A percentile compares a stretch with the other conserved stretches of the same genome.
phyloP scores from a whole-genome alignment of 2,888 invertebrate species.

The Ennomos erosarius region DNA sequence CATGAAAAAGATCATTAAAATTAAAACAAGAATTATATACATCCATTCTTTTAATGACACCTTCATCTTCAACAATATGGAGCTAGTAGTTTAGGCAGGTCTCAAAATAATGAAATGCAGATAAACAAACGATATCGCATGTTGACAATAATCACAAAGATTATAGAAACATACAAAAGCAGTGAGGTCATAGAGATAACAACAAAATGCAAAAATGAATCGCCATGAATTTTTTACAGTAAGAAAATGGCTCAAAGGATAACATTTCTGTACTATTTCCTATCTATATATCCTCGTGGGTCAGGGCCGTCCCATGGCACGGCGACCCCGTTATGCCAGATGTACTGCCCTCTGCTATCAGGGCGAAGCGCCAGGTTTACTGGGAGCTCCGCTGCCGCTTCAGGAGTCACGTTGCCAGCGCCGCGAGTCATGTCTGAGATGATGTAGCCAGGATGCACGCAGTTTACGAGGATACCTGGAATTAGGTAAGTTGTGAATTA shows the following conservation, averaged over 20 bases:
- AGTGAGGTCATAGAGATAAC: background rate
- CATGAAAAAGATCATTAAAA: conserved; percentile 72
- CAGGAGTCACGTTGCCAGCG: conserved; percentile 59
- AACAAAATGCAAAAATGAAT: conserved; percentile 15
- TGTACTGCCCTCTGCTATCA: conserved; percentile 54
- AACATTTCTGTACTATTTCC: conserved; percentile 41
- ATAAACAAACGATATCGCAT: too few species aligned
- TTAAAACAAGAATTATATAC: conserved; percentile 61
- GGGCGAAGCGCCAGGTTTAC: conserved; percentile 53
- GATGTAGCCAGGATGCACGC: conserved; percentile 78
- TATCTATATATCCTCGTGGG: conserved; percentile 70
- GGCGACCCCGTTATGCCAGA: conserved; percentile 65
- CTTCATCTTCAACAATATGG: conserved; percentile 38
- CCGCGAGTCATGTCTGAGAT: conserved; percentile 76
- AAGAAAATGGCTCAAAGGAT: too few species aligned
- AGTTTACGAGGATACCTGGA: conserved; percentile 68
- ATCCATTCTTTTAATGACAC: conserved; percentile 71
- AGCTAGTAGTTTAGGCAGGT: conserved; percentile 1
- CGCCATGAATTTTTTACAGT: conserved; percentile 13
- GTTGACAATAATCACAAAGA: too few species aligned
- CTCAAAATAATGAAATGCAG: background rate
- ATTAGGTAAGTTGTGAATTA: conserved; percentile 1
- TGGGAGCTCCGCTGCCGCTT: conserved; percentile 55
- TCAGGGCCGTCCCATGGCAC: conserved; percentile 75
- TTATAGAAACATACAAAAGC: background rate